Evolutionary conservation across 2,113 vertebrate species (phyloP).

Genomic region (Raja brachyura): DNA sequence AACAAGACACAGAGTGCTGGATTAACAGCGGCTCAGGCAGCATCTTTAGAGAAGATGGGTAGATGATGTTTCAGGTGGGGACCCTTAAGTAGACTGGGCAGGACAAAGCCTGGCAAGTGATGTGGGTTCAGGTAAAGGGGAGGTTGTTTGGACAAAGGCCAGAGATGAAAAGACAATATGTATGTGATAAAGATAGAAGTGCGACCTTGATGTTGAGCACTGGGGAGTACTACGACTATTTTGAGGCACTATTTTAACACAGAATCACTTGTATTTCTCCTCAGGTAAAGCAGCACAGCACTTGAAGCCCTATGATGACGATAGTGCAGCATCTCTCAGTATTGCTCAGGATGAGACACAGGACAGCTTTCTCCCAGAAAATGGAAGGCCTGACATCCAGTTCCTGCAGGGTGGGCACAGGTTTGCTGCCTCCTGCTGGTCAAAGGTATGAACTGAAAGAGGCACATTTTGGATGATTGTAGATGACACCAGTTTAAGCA

Average conservation of each 20-base stretch:
- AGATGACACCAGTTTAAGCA: background rate
- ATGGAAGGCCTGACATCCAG: slow-evolving; percentile 70
- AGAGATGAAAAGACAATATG: no score
- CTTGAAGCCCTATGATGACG: slow-evolving; percentile 89
- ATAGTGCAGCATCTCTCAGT: slow-evolving; percentile 86
- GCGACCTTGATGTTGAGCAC: background rate
- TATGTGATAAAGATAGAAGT: no score
- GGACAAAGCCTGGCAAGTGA: no score
- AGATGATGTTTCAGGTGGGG: no score
- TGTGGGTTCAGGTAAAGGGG: no score
- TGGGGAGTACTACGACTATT: background rate
- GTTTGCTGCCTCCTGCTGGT: slow-evolving; percentile 92
- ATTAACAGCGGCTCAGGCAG: no score
- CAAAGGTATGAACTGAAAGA: slow-evolving; percentile 69
- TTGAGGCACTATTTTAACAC: background rate
- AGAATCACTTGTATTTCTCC: slow-evolving; percentile 44
- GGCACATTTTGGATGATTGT: background rate
- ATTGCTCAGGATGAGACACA: slow-evolving; percentile 85
- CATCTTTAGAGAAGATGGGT: no score
- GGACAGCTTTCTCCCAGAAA: slow-evolving; percentile 79
- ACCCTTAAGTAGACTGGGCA: no score
- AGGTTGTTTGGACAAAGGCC: no score
- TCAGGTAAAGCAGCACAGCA: slow-evolving; percentile 61
- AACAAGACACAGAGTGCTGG: no score
- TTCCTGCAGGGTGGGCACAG: slow-evolving; percentile 83